A percentile compares a stretch with the other conserved stretches of the same genome.
phyloP scores from a whole-genome alignment of 2,888 invertebrate genomes.

The Machimus atricapillus region DNA sequence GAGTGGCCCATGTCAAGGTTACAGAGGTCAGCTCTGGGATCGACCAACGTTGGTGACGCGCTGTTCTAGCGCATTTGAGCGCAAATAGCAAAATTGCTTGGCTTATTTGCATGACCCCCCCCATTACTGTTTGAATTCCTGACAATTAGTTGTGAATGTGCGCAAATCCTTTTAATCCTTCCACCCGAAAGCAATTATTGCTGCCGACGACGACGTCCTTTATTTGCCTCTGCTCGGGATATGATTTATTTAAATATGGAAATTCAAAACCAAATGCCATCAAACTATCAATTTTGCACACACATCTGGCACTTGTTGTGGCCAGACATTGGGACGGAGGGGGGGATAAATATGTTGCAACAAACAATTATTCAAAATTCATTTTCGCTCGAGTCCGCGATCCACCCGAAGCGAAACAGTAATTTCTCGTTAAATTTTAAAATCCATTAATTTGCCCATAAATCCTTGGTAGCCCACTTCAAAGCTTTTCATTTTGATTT shows the following conservation, averaged over 20 bases:
- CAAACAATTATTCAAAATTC: constrained; percentile 1
- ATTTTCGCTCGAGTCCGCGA: neutral
- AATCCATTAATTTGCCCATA: constrained; percentile 5
- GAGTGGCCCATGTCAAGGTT: neutral
- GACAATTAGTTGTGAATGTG: constrained; percentile 6
- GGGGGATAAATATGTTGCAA: neutral
- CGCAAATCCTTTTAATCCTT: neutral
- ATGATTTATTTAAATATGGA: constrained; percentile 16
- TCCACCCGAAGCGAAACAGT: neutral
- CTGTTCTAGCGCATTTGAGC: neutral
- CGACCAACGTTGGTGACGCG: neutral
- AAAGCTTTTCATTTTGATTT: constrained; percentile 10
- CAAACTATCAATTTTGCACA: neutral
- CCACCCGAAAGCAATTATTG: neutral
- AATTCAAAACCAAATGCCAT: constrained; percentile 16
- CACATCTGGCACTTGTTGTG: neutral
- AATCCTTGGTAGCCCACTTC: constrained; percentile 1
- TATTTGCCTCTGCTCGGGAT: neutral
- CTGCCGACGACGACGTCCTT: neutral
- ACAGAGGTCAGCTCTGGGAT: neutral
- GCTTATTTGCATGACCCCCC: neutral
- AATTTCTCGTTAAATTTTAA: constrained; percentile 22
- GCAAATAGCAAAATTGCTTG: neutral
- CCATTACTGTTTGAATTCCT: neutral
- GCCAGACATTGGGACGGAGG: neutral